A percentile compares a stretch with the other conserved stretches of the same genome.
Conservation (phyloP, 2,888 invertebrate species). For the Brenthis hecate region DNA sequence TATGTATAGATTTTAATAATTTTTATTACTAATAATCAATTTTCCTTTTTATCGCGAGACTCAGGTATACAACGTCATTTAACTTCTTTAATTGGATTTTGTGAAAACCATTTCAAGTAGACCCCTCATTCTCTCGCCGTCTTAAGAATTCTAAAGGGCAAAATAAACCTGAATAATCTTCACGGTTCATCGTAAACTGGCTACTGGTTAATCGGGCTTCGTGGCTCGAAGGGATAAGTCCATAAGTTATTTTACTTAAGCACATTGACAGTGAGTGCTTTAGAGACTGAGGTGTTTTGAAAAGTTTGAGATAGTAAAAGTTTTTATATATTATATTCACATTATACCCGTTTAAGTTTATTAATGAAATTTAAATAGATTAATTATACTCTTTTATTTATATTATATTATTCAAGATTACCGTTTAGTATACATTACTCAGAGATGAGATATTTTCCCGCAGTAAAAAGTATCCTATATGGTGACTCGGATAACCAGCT, state of each 20-base stretch:
- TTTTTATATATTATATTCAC: not conserved
- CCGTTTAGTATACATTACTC: too few relatives aligned
- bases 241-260: conserved; percentile 43
- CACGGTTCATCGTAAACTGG: conserved; percentile 37
- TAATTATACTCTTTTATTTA: too few relatives aligned
- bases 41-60: conserved; percentile 16
- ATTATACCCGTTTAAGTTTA: too few relatives aligned
- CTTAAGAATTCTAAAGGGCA: conserved; percentile 29
- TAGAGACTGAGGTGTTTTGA: not conserved
- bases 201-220: conserved; percentile 38
- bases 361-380: too few relatives aligned
- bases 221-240: conserved; percentile 40
- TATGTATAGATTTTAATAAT: too few relatives aligned
- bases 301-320: not conserved
- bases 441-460: too few relatives aligned
- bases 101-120: conserved; percentile 26
- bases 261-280: conserved; percentile 28
- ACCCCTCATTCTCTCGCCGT: conserved; percentile 29
- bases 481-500: too few relatives aligned
- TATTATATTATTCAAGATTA: too few relatives aligned
- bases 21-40: conserved; percentile 3
- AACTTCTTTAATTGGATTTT: conserved; percentile 38
- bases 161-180: conserved; percentile 32
- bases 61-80: conserved; percentile 37
- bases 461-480: too few relatives aligned